Base-by-base conservation (phyloP, 2,797 vertebrate species). In the Orientallactaga sibirica region DNA sequence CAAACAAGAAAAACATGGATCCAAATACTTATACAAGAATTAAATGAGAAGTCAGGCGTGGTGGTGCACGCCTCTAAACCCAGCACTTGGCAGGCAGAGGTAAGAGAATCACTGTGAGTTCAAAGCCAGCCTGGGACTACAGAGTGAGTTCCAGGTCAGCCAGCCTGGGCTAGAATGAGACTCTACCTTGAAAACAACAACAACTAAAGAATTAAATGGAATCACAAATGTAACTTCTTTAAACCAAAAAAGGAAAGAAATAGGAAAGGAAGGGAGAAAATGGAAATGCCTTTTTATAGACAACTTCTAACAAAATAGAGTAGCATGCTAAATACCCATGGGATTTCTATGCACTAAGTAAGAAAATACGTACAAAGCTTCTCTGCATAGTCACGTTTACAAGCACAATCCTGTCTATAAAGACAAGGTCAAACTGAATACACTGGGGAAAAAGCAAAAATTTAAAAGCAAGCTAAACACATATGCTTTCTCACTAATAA, bases 381-480 rank as follows among this genome's bases (percentile, higher is more conserved):
- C 95, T 29, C 81, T 82, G 41, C 64, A n/a, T 48, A 77, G 43
- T 74, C 84, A 55, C 87, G 37, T 87, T 85, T 75, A 79, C 61
- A 58, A 70, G 93, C 5, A 52, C 18, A 71, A 70, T 88, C 88
- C 89, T 90, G 82, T 96, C 48, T 79, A 73, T 61, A 92, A 83
- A 82, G 55, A 94, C 58, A n/a, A n/a, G n/a, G n/a, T n/a, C n/a
- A n/a, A n/a, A n/a, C n/a, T n/a, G n/a, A n/a, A n/a, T n/a, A n/a
- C n/a, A 67, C 61, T 62, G 8, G 27, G 73, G 88, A 43, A 48
- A 82, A 96, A 52, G 11, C 52, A 52, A 52, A 52, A 71, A 58
- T 84, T 68, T 71, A 92, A 93, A 77, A 89, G 27, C 52, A 92
- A 25, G 62, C 82, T 64, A 93, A 95, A 86, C 16, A 48, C 41